A percentile compares a stretch with the other conserved stretches of the same genome.
These are phyloP conservation scores for Pseudorasbora parva DNA, from an alignment of 2,113 vertebrate genomes.

Conservation along the genomic window DNA sequence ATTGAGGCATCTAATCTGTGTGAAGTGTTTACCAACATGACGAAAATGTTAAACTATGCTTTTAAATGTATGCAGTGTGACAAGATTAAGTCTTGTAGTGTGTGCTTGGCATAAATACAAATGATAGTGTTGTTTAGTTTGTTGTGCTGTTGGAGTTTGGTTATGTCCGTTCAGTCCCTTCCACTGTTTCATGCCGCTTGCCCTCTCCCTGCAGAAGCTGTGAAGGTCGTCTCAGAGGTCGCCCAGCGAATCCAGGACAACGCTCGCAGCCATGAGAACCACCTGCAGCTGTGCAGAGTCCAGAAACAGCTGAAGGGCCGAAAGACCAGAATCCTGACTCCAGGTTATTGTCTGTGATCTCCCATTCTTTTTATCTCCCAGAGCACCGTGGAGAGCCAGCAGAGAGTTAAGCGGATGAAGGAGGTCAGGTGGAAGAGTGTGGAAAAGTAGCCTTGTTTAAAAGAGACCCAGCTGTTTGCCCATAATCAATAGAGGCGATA, in stretches of 20 bases:
- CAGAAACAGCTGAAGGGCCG: constrained; percentile 87
- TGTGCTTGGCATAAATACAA: neutral
- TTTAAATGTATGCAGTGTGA: neutral
- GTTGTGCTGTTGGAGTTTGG: neutral
- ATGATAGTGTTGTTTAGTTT: neutral
- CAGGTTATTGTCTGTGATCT: constrained; percentile 91
- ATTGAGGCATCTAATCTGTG: neutral
- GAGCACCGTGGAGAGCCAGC: constrained; percentile 55
- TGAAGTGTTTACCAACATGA: neutral
- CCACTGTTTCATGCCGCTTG: constrained; percentile 30
- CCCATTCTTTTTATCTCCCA: constrained; percentile 85
- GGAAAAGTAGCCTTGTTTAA: constrained; percentile 44
- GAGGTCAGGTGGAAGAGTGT: constrained; percentile 29
- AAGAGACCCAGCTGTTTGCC: constrained; percentile 22
- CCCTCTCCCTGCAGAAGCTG: constrained; percentile 65
- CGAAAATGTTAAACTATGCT: neutral
- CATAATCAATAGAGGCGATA: constrained; percentile 51
- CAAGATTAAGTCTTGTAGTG: neutral
- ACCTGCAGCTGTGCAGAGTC: constrained; percentile 86
- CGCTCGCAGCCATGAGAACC: constrained; percentile 80
- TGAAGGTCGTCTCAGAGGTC: constrained; percentile 71
- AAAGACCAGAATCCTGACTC: constrained; percentile 84
- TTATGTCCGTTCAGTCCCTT: neutral
- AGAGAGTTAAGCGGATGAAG: constrained; percentile 41
- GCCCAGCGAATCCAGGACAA: constrained; percentile 77